Base-by-base conservation (phyloP, 1,140 invertebrate species). In the Heliothis virescens region DNA sequence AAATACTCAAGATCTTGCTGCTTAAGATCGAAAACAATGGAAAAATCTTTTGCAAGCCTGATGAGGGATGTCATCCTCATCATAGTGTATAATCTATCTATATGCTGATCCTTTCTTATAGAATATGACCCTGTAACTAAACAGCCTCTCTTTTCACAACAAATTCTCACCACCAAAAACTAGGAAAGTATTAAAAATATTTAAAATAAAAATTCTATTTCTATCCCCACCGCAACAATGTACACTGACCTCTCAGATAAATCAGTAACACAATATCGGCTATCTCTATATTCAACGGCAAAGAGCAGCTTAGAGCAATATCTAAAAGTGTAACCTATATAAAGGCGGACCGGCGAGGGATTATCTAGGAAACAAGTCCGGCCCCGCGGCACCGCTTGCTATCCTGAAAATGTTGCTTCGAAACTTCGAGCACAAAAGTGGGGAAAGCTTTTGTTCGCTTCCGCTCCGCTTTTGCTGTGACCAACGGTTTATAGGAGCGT, bases 351-450 rank as follows among this genome's bases (percentile, higher is more conserved):
- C 5, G 41, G 63, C 3, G n/a, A 21, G 63, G 63, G 63, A 67
- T 67, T 67, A 67, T 67, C 41, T 67, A 67, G 34, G 41, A 41
- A 41, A 67, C 63, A 67, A 67, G 41, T 67, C 41, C 41, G n/a
- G 63, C 41, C 41, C 41, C 63, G 16, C n/a, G 16, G 41, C 16
- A 13, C 47, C 18, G 63, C 11, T 5, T 16, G 41, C 16, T 47
- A 11, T 67, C 41, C 63, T 67, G 16, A 48, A 67, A 67, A 67
- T 67, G 63, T 41, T 47, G 34, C 13, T 18, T 41, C 41, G 63
- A 67, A 48, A 21, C 41, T 48, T 57, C 11, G 41, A 48, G 18
- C 11, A 48, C 63, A 48, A 67, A 16, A 57, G 55, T 18, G 16
- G 41, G 0, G 57, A 67, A 67, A n/a, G 63, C 41, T 16, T 48